Evolutionary conservation across 2,888 invertebrate species (phyloP).

Genomic region (Habroteleia sp.): DNA sequence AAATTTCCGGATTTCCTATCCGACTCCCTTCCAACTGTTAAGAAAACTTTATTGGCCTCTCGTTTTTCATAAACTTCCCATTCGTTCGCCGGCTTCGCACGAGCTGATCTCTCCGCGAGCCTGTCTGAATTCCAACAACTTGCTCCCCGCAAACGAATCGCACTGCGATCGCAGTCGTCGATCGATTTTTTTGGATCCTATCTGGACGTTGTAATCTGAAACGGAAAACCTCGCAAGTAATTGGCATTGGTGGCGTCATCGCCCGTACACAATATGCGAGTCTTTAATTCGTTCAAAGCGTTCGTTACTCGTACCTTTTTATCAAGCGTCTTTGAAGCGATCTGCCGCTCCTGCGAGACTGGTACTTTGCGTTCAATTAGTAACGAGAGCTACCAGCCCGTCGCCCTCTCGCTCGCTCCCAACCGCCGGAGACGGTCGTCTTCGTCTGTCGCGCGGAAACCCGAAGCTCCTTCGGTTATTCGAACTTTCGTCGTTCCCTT

Average conservation of each 20-base stretch:
- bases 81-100: too few species aligned
- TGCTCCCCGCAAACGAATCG: constrained; percentile 1
- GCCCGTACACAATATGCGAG: constrained; percentile 46
- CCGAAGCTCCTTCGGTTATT: neutral
- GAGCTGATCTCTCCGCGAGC: too few species aligned
- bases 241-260: constrained; percentile 61
- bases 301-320: constrained; percentile 64
- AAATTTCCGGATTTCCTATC: too few species aligned
- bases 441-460: neutral
- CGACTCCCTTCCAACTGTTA: too few species aligned
- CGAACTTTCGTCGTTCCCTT: constrained; percentile 21
- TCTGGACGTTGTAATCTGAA: constrained; percentile 47
- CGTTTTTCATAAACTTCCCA: neutral
- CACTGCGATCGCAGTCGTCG: neutral
- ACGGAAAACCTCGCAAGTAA: constrained; percentile 47
- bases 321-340: constrained; percentile 64
- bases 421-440: neutral
- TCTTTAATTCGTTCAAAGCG: constrained; percentile 66
- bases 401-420: constrained; percentile 48
- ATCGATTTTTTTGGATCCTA: constrained; percentile 10
- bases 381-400: constrained; percentile 53
- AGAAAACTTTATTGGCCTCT: too few species aligned
- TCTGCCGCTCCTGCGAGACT: constrained; percentile 60
- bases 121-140: neutral
- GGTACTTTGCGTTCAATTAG: constrained; percentile 68